A percentile compares a stretch with the other conserved stretches of the same genome.
Conservation (phyloP, 2,888 invertebrate species). For the Harpalus rubripes region DNA sequence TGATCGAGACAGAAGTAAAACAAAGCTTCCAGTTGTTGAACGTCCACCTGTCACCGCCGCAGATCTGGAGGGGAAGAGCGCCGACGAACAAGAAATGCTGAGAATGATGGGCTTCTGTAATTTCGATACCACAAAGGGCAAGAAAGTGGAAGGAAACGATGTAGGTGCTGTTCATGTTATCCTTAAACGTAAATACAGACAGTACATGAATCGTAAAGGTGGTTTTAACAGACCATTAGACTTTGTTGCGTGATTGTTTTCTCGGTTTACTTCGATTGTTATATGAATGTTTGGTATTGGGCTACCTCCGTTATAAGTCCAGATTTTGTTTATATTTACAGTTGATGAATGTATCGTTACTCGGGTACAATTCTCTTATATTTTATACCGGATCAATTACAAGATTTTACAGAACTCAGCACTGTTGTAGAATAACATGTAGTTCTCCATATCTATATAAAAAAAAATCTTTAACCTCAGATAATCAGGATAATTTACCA, state of each 20-base stretch:
- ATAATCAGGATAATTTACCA: conserved; percentile 54
- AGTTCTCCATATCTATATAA: conserved; percentile 31
- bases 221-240: conserved; percentile 99
- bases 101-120: conserved; percentile 97
- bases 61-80: conserved; percentile 93
- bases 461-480: conserved; percentile 45
- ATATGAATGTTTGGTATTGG: conserved; percentile 38
- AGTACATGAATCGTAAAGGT: conserved; percentile 99
- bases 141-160: conserved; percentile 96
- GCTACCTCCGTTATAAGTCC: conserved; percentile 35
- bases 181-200: conserved; percentile 96
- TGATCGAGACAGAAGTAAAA: conserved; percentile 76
- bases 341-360: conserved; percentile 40
- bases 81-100: conserved; percentile 96
- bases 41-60: conserved; percentile 87
- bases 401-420: conserved; percentile 17
- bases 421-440: conserved; percentile 41
- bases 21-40: conserved; percentile 76
- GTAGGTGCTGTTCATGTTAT: conserved; percentile 97
- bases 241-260: conserved; percentile 88
- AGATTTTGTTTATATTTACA: conserved; percentile 51
- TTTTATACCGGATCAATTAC: conserved; percentile 24
- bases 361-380: conserved; percentile 36
- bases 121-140: conserved; percentile 97
- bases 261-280: conserved; percentile 22